Base-by-base conservation (phyloP, 2,113 vertebrate genomes). In the Eurystomus gularis region DNA sequence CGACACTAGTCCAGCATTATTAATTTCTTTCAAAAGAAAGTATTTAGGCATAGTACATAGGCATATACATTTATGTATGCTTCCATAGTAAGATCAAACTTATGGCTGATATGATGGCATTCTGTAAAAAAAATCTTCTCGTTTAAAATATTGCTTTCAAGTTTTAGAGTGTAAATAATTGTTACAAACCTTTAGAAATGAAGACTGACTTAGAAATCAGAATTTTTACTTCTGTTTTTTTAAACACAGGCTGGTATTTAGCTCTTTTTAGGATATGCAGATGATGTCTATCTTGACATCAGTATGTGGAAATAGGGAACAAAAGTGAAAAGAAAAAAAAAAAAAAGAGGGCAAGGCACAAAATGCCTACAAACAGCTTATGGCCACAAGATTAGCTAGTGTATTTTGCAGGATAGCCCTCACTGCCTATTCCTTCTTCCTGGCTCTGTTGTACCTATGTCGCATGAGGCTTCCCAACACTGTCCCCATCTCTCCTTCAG, bases 11-110 rank as follows among this genome's bases (percentile, higher is more conserved):
- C 81, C 65, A 93, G 75, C 49, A 93, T 79, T 60, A 88, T 18
- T 64, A 62, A 23, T 46, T 35, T 81, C 87, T 44, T 97, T 87
- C 11, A 75, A 91, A 87, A 91, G 28, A 82, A 90, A 95, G 35
- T 81, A 65, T 52, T 91, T 89, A 87, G 95, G 90, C 83, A 90
- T 60, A 95, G 52, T 86, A 83, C 58, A 82, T 6, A 88, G 78
- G 91, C 54, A 91, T 55, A 93, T 28, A 88, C 75, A 95, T 69
- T 91, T 95, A 77, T 18, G 55, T 91, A 64, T 51, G 88, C 42
- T 93, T 95, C 79, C 84, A 90, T 35, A 92, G 54, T 80, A 84
- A 94, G 92, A 81, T 93, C 49, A 97, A 95, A 94, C 81, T 94
- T 66, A 86, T 25, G 68, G 90, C 84, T 95, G 95, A 78, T 64